These are phyloP conservation scores for Anableps anableps DNA, from an alignment of 2,797 vertebrate species.

Conservation along the genomic window DNA sequence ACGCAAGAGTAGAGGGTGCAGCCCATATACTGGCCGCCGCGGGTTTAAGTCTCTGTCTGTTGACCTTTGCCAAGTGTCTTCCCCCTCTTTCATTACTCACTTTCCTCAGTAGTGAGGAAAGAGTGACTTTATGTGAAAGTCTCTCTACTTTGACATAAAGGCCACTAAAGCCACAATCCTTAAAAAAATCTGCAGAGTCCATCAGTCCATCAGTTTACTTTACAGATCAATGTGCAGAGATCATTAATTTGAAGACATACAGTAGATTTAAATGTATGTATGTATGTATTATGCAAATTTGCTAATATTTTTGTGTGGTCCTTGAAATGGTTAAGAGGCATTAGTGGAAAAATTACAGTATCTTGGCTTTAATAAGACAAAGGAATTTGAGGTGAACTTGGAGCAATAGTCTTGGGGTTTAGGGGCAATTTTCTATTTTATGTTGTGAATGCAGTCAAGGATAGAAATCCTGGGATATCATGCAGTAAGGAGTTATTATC, in stretches of 20 bases:
- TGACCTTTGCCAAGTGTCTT: no score
- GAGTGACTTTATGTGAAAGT: no score
- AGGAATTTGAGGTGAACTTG: background rate
- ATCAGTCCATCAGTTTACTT: no score
- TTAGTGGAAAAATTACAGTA: background rate
- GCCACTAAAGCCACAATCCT: no score
- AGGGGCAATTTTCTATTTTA: background rate
- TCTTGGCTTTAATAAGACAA: background rate
- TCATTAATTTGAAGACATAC: background rate
- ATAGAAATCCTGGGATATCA: background rate
- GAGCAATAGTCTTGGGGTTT: background rate
- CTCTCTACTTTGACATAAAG: no score
- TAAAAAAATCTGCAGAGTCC: no score
- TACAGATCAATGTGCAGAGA: background rate
- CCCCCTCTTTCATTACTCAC: no score
- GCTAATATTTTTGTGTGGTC: background rate
- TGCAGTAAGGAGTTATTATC: background rate
- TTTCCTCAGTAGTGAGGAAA: no score
- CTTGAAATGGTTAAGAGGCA: background rate
- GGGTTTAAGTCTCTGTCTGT: no score
- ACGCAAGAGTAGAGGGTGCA: no score
- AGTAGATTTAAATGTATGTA: background rate
- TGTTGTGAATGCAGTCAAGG: background rate
- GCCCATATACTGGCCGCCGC: no score
- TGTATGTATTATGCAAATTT: background rate